These are phyloP conservation scores for Echeneis naucrates DNA, from an alignment of 2,797 vertebrate species.

Conservation along the genomic window DNA sequence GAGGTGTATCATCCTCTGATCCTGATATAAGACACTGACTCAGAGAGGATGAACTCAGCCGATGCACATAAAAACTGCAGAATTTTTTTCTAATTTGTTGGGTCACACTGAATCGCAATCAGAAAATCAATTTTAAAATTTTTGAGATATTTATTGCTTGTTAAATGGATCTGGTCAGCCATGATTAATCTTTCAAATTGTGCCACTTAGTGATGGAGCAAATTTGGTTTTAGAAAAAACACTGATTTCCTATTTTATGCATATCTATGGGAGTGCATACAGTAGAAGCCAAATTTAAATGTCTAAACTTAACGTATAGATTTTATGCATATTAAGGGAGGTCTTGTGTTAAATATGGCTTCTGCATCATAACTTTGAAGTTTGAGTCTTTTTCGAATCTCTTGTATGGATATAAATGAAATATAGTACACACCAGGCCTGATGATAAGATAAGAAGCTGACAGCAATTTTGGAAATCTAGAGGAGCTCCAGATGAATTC, in stretches of 20 bases:
- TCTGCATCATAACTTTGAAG: slow-evolving; percentile 10
- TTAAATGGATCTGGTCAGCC: slow-evolving; percentile 16
- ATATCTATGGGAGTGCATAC: background rate
- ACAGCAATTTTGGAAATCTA: background rate
- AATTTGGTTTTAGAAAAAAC: background rate
- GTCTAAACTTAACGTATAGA: background rate
- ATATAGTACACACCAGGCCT: background rate
- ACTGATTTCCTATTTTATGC: background rate
- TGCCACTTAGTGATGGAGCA: slow-evolving; percentile 14
- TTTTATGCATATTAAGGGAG: background rate
- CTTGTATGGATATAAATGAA: slow-evolving; percentile 7
- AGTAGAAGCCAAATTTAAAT: slow-evolving; percentile 11
- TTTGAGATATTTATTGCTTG: slow-evolving; percentile 53
- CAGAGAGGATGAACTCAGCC: slow-evolving; percentile 17
- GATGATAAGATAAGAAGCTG: background rate
- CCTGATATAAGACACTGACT: slow-evolving; percentile 17
- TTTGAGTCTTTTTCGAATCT: slow-evolving; percentile 10
- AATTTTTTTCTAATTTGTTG: too few species aligned
- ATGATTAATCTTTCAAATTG: slow-evolving; percentile 9
- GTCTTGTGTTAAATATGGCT: background rate
- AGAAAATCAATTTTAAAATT: background rate
- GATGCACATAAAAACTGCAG: slow-evolving; percentile 17
- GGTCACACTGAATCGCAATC: background rate
- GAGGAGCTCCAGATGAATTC: slow-evolving; percentile 3
- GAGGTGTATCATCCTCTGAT: slow-evolving; percentile 13